These are phyloP conservation scores for Psilanteris sp. DNA, from an alignment of 1,140 invertebrate genomes.

Conservation along the genomic window DNA sequence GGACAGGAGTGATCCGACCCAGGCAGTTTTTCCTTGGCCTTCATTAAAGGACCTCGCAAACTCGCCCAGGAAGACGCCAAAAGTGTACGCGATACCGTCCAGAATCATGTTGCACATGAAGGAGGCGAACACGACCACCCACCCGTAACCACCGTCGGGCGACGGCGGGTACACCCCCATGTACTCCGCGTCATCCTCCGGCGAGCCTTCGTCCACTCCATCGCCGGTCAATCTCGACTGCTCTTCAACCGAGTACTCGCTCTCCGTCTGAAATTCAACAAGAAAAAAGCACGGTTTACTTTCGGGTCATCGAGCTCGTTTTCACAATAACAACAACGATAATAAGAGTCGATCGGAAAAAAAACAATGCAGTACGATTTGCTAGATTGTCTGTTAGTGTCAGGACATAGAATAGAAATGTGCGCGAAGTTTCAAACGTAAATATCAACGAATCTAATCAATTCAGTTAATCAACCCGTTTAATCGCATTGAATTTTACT, in stretches of 20 bases:
- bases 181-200: constrained; percentile 87
- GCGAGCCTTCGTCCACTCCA: constrained; percentile 81
- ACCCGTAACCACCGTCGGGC: constrained; percentile 93
- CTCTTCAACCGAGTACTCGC: constrained; percentile 90
- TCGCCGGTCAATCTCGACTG: constrained; percentile 85
- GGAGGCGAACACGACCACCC: constrained; percentile 95
- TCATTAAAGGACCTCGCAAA: constrained; percentile 91
- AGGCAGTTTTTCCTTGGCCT: constrained; percentile 91
- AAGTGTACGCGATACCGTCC: constrained; percentile 97
- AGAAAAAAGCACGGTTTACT: too few relatives aligned
- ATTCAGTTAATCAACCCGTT: too few relatives aligned
- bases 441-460: too few relatives aligned
- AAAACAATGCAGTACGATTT: too few relatives aligned
- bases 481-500: too few relatives aligned
- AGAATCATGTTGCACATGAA: constrained; percentile 99
- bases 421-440: too few relatives aligned
- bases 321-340: too few relatives aligned
- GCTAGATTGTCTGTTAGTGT: too few relatives aligned
- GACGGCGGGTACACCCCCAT: constrained; percentile 88
- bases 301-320: too few relatives aligned
- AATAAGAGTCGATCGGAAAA: too few relatives aligned
- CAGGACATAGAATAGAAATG: too few relatives aligned
- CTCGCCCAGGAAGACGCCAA: constrained; percentile 92
- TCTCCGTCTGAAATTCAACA: constrained; percentile 87
- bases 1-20: constrained; percentile 95